Percentiles rank a stretch among this genome's conserved stretches.
Conservation (phyloP, 2,797 vertebrate species). For the Arnoldichthys spilopterus region DNA sequence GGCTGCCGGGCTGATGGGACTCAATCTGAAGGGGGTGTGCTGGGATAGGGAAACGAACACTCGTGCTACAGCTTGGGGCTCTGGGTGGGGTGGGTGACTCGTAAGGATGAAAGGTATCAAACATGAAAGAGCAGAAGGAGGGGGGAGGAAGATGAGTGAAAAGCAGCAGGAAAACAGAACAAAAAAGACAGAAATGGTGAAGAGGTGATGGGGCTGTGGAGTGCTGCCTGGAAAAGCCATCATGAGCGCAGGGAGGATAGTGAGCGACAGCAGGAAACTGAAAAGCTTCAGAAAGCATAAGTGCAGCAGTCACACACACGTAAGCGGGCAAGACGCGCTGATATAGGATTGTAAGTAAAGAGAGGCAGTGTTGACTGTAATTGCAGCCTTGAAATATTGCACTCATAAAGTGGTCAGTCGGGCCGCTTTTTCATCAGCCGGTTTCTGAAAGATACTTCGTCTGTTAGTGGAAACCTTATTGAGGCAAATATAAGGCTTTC, state of each 20-base stretch:
- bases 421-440: slow-evolving; percentile 52
- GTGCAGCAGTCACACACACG: slow-evolving; percentile 24
- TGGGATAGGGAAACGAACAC: slow-evolving; percentile 57
- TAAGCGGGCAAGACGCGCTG: slow-evolving; percentile 34
- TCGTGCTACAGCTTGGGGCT: slow-evolving; percentile 47
- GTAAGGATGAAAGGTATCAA: slow-evolving; percentile 74
- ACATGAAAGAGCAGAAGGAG: slow-evolving; percentile 68
- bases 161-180: slow-evolving; percentile 70
- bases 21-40: slow-evolving; percentile 47
- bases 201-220: slow-evolving; percentile 61
- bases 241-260: slow-evolving; percentile 46
- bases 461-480: slow-evolving; percentile 47
- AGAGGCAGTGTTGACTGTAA: slow-evolving; percentile 39
- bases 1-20: slow-evolving; percentile 49
- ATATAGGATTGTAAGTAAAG: slow-evolving; percentile 30
- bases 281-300: slow-evolving; percentile 51
- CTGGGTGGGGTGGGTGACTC: slow-evolving; percentile 42
- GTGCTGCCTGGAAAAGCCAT: slow-evolving; percentile 53
- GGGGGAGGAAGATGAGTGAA: slow-evolving; percentile 64
- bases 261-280: slow-evolving; percentile 30
- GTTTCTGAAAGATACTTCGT: slow-evolving; percentile 45
- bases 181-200: slow-evolving; percentile 63
- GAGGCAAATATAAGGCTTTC: slow-evolving; percentile 45
- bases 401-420: slow-evolving; percentile 56
- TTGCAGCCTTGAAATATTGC: slow-evolving; percentile 57